Evolutionary conservation across 53 echinoderm and acorn worm species (phyloP).

Genomic region (Hippasteria phrygiana): DNA sequence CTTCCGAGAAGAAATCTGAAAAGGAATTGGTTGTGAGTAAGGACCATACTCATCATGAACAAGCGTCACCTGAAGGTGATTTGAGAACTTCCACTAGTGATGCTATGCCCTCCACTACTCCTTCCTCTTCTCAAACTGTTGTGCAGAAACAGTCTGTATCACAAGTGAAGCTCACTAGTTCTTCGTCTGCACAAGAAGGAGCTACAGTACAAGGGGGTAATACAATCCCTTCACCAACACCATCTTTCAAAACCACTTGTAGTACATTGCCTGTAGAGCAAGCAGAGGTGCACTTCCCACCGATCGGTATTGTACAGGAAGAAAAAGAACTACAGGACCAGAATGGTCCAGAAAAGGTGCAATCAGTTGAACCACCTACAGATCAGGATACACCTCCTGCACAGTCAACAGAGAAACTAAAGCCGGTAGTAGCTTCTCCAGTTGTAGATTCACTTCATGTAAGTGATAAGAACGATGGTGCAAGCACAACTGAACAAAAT

Average conservation of each 20-base stretch:
- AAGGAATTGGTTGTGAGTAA: neutral
- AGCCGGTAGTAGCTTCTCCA: constrained; percentile 1
- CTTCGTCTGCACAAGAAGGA: neutral
- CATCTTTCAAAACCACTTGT: constrained; percentile 30
- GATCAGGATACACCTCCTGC: neutral
- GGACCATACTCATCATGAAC: neutral
- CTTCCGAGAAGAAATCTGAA: neutral
- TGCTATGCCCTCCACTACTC: neutral
- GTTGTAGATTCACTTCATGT: neutral
- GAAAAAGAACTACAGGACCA: neutral
- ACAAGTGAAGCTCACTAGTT: neutral
- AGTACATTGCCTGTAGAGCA: constrained; percentile 3
- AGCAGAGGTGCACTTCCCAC: neutral
- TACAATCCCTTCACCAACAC: neutral
- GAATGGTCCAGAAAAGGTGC: neutral
- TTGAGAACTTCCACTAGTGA: neutral
- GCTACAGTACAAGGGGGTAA: neutral
- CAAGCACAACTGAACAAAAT: neutral
- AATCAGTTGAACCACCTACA: neutral
- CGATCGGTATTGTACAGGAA: neutral
- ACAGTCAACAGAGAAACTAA: neutral
- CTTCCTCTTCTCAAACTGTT: neutral
- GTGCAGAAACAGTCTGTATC: neutral
- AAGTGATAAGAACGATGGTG: neutral
- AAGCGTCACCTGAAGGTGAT: neutral